Base-by-base conservation (phyloP, 92 coral and sea anemone species). In the Muricea muricata region DNA sequence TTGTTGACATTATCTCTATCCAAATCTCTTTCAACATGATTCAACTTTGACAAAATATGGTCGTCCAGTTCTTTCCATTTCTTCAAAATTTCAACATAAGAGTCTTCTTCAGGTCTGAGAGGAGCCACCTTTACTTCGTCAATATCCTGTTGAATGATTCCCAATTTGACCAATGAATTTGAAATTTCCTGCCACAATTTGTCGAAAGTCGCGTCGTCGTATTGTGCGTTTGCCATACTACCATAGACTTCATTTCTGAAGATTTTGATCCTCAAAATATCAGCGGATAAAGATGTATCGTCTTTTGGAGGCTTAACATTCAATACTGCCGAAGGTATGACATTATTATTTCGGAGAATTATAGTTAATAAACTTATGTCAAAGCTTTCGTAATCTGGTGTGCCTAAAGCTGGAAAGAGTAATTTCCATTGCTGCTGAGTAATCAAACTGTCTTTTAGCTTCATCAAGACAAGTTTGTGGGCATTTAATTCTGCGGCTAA, bases 321-420 rank as follows among this genome's bases (percentile, higher is more conserved):
- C 93, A 91, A 90, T 28, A 91, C 93, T 0, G 61, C 75, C 23
- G 41, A 3, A 9, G 93, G 93, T 35, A 13, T n/a, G n/a, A n/a
- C n/a, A n/a, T n/a, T n/a, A n/a, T n/a, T n/a, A n/a, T n/a, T n/a
- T n/a, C n/a, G n/a, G n/a, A n/a, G n/a, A n/a, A n/a, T n/a, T n/a
- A n/a, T n/a, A n/a, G n/a, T n/a, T n/a, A n/a, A n/a, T n/a, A n/a
- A n/a, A n/a, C n/a, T n/a, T n/a, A n/a, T n/a, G n/a, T n/a, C n/a
- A n/a, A n/a, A n/a, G n/a, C n/a, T n/a, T n/a, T n/a, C n/a, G n/a
- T n/a, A n/a, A n/a, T n/a, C n/a, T n/a, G n/a, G n/a, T n/a, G n/a
- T n/a, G n/a, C n/a, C n/a, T n/a, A n/a, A n/a, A n/a, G n/a, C n/a
- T n/a, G n/a, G n/a, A n/a, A n/a, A n/a, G n/a, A n/a, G n/a, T n/a